Evolutionary conservation across 2,797 vertebrate species (phyloP).

Genomic region (Galago senegalensis): DNA sequence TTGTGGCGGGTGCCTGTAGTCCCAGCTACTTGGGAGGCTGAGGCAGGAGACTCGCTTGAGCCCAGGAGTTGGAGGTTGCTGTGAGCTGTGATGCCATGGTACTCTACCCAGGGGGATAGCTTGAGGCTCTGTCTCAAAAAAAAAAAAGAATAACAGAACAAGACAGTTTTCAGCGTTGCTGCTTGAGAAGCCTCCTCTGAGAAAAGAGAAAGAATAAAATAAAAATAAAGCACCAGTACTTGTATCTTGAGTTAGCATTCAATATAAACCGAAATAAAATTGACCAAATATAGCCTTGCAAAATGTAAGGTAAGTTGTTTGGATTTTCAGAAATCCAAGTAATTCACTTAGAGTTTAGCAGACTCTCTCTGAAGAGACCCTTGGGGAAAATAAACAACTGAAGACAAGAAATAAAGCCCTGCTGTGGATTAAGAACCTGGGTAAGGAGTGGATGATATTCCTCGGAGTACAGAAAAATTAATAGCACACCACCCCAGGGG

Average conservation of each 20-base stretch:
- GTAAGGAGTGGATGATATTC: conserved; percentile 27
- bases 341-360: conserved; percentile 71
- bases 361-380: conserved; percentile 32
- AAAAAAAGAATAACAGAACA: conserved; percentile 2
- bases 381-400: conserved; percentile 63
- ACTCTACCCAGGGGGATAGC: too few species aligned
- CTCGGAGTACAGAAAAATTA: conserved; percentile 46
- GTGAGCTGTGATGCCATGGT: too few species aligned
- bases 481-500: background rate
- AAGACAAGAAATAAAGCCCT: conserved; percentile 59
- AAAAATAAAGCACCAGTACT: conserved; percentile 39
- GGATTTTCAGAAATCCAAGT: conserved; percentile 59
- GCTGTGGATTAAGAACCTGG: conserved; percentile 60
- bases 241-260: conserved; percentile 39
- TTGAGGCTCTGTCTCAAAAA: too few species aligned
- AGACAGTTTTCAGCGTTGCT: background rate
- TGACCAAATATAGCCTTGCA: conserved; percentile 49
- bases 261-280: conserved; percentile 69
- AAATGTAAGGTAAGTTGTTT: conserved; percentile 71
- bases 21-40: too few species aligned
- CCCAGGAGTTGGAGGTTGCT: too few species aligned
- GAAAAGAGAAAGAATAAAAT: background rate
- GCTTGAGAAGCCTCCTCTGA: conserved; percentile 38
- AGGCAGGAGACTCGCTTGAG: too few species aligned
- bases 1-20: too few species aligned